These are phyloP conservation scores for Clarias laeviceps DNA, from an alignment of 2,797 vertebrate species.

Conservation along the genomic window DNA sequence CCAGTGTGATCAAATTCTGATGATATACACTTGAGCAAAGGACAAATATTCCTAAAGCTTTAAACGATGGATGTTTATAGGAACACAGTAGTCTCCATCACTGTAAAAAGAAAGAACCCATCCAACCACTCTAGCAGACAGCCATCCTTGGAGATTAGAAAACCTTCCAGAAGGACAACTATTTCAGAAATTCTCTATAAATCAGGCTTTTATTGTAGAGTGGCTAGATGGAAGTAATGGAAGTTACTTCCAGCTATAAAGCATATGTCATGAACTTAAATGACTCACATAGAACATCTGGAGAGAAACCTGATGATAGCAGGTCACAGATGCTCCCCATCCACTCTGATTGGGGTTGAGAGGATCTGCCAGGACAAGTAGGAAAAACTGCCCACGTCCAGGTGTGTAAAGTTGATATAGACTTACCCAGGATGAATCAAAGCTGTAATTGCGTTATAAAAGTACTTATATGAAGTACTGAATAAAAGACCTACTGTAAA, in stretches of 20 bases:
- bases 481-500: too few relatives aligned
- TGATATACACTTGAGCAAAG: background rate
- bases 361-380: background rate
- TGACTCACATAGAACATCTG: background rate
- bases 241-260: background rate
- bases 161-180: background rate
- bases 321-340: background rate
- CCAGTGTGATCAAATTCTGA: background rate
- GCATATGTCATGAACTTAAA: background rate
- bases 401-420: too few relatives aligned
- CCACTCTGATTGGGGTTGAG: background rate
- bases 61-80: background rate
- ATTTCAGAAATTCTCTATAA: background rate
- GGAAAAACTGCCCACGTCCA: background rate
- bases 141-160: background rate
- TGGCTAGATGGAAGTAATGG: background rate
- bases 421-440: background rate
- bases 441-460: background rate
- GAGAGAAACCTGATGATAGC: background rate
- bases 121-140: background rate
- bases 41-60: background rate
- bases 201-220: background rate
- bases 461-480: too few relatives aligned
- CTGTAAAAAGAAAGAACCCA: background rate
- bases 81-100: background rate